Evolutionary conservation across 92 coral and sea anemone species (phyloP).

Genomic region (Porites lobata): DNA sequence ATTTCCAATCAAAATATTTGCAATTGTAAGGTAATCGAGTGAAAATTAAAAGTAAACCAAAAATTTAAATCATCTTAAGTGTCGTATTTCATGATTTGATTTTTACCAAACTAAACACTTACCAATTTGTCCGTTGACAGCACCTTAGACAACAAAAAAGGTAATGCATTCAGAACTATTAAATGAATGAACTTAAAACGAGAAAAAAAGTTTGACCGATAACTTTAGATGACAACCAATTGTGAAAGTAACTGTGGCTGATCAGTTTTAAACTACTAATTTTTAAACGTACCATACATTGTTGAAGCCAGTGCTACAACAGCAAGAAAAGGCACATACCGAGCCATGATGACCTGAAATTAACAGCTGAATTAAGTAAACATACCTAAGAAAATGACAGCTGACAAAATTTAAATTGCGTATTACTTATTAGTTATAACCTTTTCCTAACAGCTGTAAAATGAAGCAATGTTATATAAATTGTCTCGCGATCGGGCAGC

Average conservation of each 20-base stretch:
- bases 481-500: too few species aligned
- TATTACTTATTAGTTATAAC: too few species aligned
- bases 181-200: too few species aligned
- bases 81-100: neutral
- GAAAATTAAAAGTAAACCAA: neutral
- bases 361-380: neutral
- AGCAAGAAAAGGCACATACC: neutral
- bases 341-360: constrained; percentile 5
- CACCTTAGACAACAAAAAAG: neutral
- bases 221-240: neutral
- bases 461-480: too few species aligned
- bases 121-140: constrained; percentile 13
- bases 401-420: too few species aligned
- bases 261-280: too few species aligned
- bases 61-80: too few species aligned
- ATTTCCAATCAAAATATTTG: too few species aligned
- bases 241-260: neutral
- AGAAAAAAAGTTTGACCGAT: too few species aligned
- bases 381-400: too few species aligned
- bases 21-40: too few species aligned
- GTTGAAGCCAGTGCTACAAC: constrained; percentile 12
- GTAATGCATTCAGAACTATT: neutral
- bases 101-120: neutral
- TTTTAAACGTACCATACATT: constrained; percentile 16
- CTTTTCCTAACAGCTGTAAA: too few species aligned